These are phyloP conservation scores for Tortrix viridana DNA, from an alignment of 2,888 invertebrate species.

Conservation along the genomic window DNA sequence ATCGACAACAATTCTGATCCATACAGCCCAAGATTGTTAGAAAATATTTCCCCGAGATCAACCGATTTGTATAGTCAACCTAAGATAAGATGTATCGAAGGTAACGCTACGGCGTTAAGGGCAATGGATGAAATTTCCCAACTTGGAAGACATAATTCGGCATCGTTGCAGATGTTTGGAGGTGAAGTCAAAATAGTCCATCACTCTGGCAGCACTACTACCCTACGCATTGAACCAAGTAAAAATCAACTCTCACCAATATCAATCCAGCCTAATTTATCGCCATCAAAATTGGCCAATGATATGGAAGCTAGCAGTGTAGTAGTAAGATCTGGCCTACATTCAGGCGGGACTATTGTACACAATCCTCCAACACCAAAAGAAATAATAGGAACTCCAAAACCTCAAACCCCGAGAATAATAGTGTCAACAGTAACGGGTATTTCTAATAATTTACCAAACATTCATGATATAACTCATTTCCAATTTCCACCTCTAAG, in stretches of 20 bases:
- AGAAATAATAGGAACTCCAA: slow-evolving; percentile 67
- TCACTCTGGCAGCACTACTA: slow-evolving; percentile 87
- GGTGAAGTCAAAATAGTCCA: slow-evolving; percentile 91
- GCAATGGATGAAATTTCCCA: slow-evolving; percentile 85
- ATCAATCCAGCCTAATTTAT: slow-evolving; percentile 76
- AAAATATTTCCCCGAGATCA: slow-evolving; percentile 72
- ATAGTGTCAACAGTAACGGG: slow-evolving; percentile 82
- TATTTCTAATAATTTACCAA: slow-evolving; percentile 81
- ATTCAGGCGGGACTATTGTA: slow-evolving; percentile 92
- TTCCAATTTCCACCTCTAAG: slow-evolving; percentile 88
- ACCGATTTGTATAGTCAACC: slow-evolving; percentile 73
- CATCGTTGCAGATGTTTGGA: slow-evolving; percentile 88
- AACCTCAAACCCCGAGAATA: slow-evolving; percentile 83
- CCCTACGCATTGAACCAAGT: slow-evolving; percentile 87
- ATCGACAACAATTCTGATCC: slow-evolving; percentile 69
- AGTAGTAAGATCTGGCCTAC: slow-evolving; percentile 91
- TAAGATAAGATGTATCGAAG: slow-evolving; percentile 80
- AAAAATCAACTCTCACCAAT: slow-evolving; percentile 84
- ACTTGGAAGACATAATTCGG: slow-evolving; percentile 81
- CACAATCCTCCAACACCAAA: slow-evolving; percentile 84
- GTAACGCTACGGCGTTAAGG: slow-evolving; percentile 74
- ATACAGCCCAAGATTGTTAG: slow-evolving; percentile 70
- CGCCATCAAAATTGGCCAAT: slow-evolving; percentile 71
- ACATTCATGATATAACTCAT: slow-evolving; percentile 78
- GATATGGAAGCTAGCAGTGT: slow-evolving; percentile 86